Evolutionary conservation across 2,888 invertebrate species (phyloP), one percentile per base, ranked within the genome.

Genomic region (Drosophila greeni): DNA sequence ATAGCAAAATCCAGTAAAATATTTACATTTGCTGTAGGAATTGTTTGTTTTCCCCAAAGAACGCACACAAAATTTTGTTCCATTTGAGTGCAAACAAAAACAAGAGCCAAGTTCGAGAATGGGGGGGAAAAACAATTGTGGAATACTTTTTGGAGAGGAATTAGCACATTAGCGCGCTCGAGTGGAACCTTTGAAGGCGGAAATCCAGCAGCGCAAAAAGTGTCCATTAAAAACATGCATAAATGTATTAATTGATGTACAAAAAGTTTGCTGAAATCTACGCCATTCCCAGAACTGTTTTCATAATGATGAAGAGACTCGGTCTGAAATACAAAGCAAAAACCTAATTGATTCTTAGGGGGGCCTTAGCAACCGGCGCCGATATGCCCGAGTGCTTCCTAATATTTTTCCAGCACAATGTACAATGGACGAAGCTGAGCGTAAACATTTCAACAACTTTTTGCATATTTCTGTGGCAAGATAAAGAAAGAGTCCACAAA

Each of bases 301-400:
- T 40, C 73, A 72, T n/a, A n/a, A n/a, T n/a, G n/a, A n/a, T n/a
- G n/a, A n/a, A n/a, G n/a, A n/a, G n/a, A 31, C 37, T 61, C 23
- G 16, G 40, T 1, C 11, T 11, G 20, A 20, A 24, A 23, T 55
- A 24, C 37, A 37, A 49, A 52, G 42, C 45, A 62, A 43, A 60
- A 52, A 68, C 56, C 51, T 73, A 78, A 83, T 83, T 83, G 84
- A 78, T 84, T 78, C 82, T 84, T n/a, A n/a, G n/a, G 72, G 55
- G 76, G 53, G 76, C 54, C 56, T 75, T 58, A 57, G 68, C 48
- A 82, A 72, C 74, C 65, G 77, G 70, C 83, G 56, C 66, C 68
- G 82, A 62, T 68, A 45, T 68, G 79, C 66, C 69, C 53, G 70
- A 84, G 84, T 70, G 75, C 66, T 42, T 59, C 51, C 49, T 45